Percentiles rank a stretch among this genome's conserved stretches.
These are phyloP conservation scores for Trematomus loennbergii DNA, from an alignment of 2,113 vertebrate genomes.

Conservation along the genomic window DNA sequence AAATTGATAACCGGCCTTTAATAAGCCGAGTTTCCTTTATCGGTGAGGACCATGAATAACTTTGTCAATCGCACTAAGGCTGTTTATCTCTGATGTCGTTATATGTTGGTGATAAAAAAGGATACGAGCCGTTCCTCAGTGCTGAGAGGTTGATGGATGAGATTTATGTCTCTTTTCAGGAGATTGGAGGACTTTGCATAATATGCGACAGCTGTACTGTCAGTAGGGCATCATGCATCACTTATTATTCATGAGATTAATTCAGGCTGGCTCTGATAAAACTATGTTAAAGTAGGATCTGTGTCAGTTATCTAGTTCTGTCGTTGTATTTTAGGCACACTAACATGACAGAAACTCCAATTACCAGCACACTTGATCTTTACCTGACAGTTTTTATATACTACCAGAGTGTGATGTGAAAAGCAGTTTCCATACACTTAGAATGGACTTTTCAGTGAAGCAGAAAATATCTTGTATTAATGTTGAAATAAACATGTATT, in stretches of 20 bases:
- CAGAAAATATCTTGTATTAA: too few relatives aligned
- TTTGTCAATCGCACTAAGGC: background rate
- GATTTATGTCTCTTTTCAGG: background rate
- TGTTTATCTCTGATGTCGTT: constrained; percentile 13
- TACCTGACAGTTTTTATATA: background rate
- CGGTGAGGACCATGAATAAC: background rate
- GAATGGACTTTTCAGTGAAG: too few relatives aligned
- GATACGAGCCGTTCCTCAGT: background rate
- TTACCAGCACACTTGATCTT: background rate
- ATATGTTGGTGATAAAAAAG: background rate
- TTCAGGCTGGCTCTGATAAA: constrained; percentile 10
- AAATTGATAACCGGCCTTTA: too few relatives aligned
- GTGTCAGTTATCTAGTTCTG: background rate
- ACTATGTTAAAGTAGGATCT: background rate
- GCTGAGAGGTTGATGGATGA: constrained; percentile 21
- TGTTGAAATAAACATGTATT: too few relatives aligned
- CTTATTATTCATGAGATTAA: constrained; percentile 16
- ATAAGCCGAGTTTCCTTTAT: too few relatives aligned
- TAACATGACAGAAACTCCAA: background rate
- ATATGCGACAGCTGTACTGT: background rate
- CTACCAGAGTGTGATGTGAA: too few relatives aligned
- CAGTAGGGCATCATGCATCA: background rate
- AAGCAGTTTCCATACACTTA: too few relatives aligned
- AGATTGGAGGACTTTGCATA: constrained; percentile 38
- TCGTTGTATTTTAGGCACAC: background rate